phyloP scores from a whole-genome alignment of 1,140 invertebrate species.

The Hetaerina americana region DNA sequence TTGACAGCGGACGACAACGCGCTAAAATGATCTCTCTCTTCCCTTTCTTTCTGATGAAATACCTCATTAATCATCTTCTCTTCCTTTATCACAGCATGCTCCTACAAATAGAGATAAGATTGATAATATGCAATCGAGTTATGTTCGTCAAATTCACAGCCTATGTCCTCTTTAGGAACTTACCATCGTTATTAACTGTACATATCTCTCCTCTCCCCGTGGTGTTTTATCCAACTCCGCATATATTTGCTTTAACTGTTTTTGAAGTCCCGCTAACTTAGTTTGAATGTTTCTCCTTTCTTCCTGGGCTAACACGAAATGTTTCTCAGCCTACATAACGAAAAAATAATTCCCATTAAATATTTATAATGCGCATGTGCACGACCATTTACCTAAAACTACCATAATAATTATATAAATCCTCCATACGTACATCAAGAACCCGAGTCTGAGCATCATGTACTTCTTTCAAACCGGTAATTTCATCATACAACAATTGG shows the following conservation, averaged over 20 bases:
- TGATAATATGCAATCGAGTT: slow-evolving; percentile 13
- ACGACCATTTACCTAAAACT: not conserved
- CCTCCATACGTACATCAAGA: not conserved
- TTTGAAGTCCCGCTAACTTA: slow-evolving; percentile 39
- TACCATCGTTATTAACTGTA: slow-evolving; percentile 36
- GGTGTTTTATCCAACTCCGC: slow-evolving; percentile 51
- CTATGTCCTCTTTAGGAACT: slow-evolving; percentile 21
- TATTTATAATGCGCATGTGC: not conserved
- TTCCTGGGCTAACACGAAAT: slow-evolving; percentile 46
- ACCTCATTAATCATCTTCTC: slow-evolving; percentile 11
- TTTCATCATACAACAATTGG: not conserved
- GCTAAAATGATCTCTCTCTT: slow-evolving; percentile 52
- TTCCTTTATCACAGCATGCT: slow-evolving; percentile 18
- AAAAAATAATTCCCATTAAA: not conserved
- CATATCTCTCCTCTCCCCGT: slow-evolving; percentile 51
- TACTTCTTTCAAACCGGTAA: not conserved
- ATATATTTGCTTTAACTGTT: slow-evolving; percentile 46
- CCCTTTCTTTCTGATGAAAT: slow-evolving; percentile 28
- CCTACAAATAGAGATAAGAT: slow-evolving; percentile 14
- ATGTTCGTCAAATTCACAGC: not conserved
- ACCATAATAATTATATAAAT: not conserved
- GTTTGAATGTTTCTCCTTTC: slow-evolving; percentile 39
- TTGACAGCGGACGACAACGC: slow-evolving; percentile 50
- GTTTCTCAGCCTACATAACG: slow-evolving; percentile 25
- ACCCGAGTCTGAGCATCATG: not conserved